Evolutionary conservation across 1,140 invertebrate genomes (phyloP).

Genomic region (Eumeta japonica): DNA sequence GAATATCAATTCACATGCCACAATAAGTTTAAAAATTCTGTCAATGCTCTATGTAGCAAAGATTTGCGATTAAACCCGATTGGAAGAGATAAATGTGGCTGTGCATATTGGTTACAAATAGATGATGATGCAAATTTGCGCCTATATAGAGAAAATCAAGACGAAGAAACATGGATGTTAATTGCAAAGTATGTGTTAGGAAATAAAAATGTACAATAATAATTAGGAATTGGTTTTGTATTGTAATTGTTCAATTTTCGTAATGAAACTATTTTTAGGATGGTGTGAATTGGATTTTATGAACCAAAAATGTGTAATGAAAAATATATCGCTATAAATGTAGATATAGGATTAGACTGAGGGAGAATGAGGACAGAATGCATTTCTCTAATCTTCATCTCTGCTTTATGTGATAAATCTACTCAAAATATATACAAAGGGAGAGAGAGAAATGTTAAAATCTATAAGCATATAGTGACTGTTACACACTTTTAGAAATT

Average conservation of each 20-base stretch:
- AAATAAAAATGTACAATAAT: slow-evolving; percentile 1
- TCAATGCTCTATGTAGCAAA: slow-evolving; percentile 77
- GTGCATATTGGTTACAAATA: slow-evolving; percentile 90
- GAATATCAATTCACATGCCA: slow-evolving; percentile 95
- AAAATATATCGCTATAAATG: too few species aligned
- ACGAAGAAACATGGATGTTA: slow-evolving; percentile 93
- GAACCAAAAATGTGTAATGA: too few species aligned
- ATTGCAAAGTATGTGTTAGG: slow-evolving; percentile 80
- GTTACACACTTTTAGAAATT: too few species aligned
- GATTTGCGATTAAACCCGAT: slow-evolving; percentile 83
- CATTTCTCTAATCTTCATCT: too few species aligned
- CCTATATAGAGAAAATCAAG: slow-evolving; percentile 90
- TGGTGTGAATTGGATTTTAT: too few species aligned
- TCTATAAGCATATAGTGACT: too few species aligned
- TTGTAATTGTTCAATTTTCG: not conserved
- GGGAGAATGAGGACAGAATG: too few species aligned
- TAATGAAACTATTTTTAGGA: too few species aligned
- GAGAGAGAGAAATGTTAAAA: too few species aligned
- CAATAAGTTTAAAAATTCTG: slow-evolving; percentile 88
- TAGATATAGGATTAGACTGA: too few species aligned
- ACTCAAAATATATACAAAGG: too few species aligned
- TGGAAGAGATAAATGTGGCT: slow-evolving; percentile 85
- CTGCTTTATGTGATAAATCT: too few species aligned
- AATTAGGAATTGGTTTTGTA: slow-evolving; percentile 2
- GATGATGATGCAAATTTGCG: slow-evolving; percentile 86